These are phyloP conservation scores for Zaprionus davidi DNA, from an alignment of 1,140 invertebrate species.

Conservation along the genomic window DNA sequence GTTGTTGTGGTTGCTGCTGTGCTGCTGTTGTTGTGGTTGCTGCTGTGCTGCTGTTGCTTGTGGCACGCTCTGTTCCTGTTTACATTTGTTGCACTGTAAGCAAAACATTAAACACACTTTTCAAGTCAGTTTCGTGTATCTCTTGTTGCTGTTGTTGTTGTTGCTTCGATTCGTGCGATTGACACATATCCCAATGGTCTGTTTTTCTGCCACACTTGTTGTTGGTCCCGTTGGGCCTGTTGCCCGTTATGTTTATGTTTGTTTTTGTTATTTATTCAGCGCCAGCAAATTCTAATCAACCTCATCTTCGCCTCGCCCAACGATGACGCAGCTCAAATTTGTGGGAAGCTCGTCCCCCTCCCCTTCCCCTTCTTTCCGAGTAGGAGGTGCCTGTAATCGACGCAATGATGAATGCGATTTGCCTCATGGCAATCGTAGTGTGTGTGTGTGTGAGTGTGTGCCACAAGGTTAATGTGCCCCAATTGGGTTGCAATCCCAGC, in stretches of 20 bases:
- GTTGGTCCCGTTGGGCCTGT: slow-evolving; percentile 36
- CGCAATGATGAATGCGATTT: slow-evolving; percentile 28
- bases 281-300: slow-evolving; percentile 60
- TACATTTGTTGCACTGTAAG: slow-evolving; percentile 75
- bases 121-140: slow-evolving; percentile 50
- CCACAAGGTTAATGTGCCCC: neutral
- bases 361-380: neutral
- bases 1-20: slow-evolving; percentile 8
- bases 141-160: slow-evolving; percentile 11
- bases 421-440: neutral
- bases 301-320: slow-evolving; percentile 25
- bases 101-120: slow-evolving; percentile 53
- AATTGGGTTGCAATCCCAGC: neutral
- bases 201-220: slow-evolving; percentile 24
- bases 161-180: slow-evolving; percentile 48
- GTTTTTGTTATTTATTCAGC: slow-evolving; percentile 24
- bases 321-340: slow-evolving; percentile 25
- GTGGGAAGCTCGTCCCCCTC: slow-evolving; percentile 13
- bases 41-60: slow-evolving; percentile 27
- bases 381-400: neutral
- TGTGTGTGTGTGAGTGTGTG: neutral
- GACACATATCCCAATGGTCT: slow-evolving; percentile 61
- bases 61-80: slow-evolving; percentile 67
- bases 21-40: slow-evolving; percentile 13
- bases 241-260: slow-evolving; percentile 24